Conservation (phyloP, 2,113 vertebrate species). For the Cottus gobio region DNA sequence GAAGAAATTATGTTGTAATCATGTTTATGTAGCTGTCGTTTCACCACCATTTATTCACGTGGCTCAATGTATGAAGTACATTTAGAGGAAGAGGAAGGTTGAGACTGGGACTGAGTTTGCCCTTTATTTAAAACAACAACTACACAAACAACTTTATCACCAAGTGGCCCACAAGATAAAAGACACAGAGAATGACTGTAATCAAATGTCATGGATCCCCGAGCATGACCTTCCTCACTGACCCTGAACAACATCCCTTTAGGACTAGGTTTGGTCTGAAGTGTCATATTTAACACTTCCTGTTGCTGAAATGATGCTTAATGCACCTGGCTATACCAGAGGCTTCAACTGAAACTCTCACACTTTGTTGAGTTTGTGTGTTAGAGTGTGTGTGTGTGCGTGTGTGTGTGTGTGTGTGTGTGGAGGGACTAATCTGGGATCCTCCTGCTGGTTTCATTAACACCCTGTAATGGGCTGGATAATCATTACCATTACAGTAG, state of each 20-base stretch:
- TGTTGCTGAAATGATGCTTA: slow-evolving; percentile 18
- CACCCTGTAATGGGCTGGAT: slow-evolving; percentile 55
- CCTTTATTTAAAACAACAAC: background rate
- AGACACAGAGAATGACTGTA: background rate
- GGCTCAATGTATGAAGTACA: background rate
- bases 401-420: slow-evolving; percentile 25
- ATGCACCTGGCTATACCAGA: background rate
- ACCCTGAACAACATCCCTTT: slow-evolving; percentile 51
- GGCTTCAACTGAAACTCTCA: slow-evolving; percentile 48
- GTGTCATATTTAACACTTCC: slow-evolving; percentile 22
- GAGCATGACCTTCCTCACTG: background rate
- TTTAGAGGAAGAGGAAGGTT: slow-evolving; percentile 1
- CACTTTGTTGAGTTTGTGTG: slow-evolving; percentile 13
- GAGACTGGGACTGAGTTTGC: background rate
- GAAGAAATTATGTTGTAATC: slow-evolving; percentile 32
- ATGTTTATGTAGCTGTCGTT: slow-evolving; percentile 1
- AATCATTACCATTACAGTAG: slow-evolving; percentile 52
- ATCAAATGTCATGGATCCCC: background rate
- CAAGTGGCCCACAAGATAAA: background rate
- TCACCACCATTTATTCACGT: background rate
- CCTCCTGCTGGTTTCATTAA: slow-evolving; percentile 67
- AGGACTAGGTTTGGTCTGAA: background rate
- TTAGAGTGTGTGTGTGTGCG: slow-evolving; percentile 16
- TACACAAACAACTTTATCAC: background rate
- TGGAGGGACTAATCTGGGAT: slow-evolving; percentile 25